Evolutionary conservation across 2,113 vertebrate species (phyloP).

Genomic region (Eulemur rufifrons): DNA sequence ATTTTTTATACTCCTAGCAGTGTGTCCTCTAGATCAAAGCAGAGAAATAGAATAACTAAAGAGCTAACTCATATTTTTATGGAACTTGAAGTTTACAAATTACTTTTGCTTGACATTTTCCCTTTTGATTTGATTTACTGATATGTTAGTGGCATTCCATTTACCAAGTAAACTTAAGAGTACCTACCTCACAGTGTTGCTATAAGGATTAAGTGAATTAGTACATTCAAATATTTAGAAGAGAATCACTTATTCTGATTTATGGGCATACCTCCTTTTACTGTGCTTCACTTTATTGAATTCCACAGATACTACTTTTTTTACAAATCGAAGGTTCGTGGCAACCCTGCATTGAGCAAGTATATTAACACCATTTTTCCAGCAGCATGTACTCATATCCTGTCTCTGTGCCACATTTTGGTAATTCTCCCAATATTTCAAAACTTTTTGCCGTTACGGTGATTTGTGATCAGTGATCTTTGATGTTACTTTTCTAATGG

Average conservation of each 20-base stretch:
- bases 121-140: not conserved
- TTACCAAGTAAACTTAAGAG: not conserved
- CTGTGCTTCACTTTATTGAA: not conserved
- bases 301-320: not conserved
- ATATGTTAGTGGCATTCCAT: not conserved
- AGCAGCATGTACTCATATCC: not conserved
- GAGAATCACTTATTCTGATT: not conserved
- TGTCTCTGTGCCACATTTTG: not conserved
- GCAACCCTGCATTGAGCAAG: not conserved
- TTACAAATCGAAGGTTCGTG: not conserved
- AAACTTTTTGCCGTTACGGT: not conserved
- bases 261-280: not conserved
- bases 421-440: not conserved
- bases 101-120: conserved; percentile 7
- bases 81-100: not conserved
- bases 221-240: not conserved
- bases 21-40: not conserved
- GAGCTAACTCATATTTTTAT: not conserved
- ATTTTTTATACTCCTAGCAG: not conserved
- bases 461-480: not conserved
- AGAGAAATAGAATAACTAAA: not conserved
- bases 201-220: conserved; percentile 10
- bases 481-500: not conserved
- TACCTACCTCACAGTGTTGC: not conserved
- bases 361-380: not conserved